These are phyloP conservation scores for Drosophila parthenogenetica DNA, from an alignment of 2,888 invertebrate genomes.

Conservation along the genomic window DNA sequence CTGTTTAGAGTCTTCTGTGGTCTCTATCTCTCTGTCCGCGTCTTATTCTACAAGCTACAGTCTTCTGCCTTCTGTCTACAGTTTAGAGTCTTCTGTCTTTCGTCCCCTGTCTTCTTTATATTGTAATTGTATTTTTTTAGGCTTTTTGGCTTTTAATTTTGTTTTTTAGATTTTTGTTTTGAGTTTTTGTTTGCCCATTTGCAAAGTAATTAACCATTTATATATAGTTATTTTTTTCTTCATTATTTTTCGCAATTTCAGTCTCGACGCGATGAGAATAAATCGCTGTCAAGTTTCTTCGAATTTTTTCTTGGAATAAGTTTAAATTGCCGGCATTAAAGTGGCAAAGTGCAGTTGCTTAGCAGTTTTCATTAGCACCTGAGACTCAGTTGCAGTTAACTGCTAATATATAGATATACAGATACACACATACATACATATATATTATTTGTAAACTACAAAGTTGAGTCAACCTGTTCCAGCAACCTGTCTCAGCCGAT, in stretches of 20 bases:
- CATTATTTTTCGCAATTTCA: conserved; percentile 53
- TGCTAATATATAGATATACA: background rate
- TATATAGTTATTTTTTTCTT: conserved; percentile 12
- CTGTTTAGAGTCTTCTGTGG: conserved; percentile 23
- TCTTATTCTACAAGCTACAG: too few relatives aligned
- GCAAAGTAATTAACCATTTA: conserved; percentile 54
- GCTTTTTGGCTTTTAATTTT: conserved; percentile 7
- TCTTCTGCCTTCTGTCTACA: background rate
- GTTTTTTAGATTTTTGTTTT: conserved; percentile 5
- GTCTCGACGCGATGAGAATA: conserved; percentile 32
- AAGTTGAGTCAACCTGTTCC: conserved; percentile 18
- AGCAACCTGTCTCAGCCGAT: conserved; percentile 4
- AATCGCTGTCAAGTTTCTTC: conserved; percentile 8
- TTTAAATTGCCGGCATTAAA: conserved; percentile 12
- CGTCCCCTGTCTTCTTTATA: background rate
- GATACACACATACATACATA: background rate
- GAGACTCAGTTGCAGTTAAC: conserved; percentile 9
- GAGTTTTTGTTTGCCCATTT: conserved; percentile 40
- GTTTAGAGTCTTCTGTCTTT: conserved; percentile 5
- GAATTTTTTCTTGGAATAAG: background rate
- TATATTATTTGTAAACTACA: background rate
- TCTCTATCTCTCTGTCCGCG: conserved; percentile 24
- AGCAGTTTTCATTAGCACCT: conserved; percentile 17
- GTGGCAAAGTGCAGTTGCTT: conserved; percentile 28
- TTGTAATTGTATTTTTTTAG: conserved; percentile 13